Base-by-base conservation (phyloP, 2,797 vertebrate genomes). In the Lacerta agilis region DNA sequence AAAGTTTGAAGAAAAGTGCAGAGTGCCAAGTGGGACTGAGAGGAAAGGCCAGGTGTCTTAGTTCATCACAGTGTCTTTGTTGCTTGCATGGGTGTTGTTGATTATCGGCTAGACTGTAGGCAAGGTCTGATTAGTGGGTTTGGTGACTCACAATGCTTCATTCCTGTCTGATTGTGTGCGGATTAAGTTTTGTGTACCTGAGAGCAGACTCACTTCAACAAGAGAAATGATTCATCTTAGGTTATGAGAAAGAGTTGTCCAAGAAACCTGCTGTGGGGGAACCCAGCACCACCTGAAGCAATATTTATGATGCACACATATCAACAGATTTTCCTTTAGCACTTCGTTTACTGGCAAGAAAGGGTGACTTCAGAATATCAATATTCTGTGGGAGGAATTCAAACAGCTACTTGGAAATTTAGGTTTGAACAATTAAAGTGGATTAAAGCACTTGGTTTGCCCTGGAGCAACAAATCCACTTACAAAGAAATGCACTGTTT, bases 181-280 rank as follows among this genome's bases (percentile, higher is more conserved):
- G 72, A 75, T 94, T 87, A 61, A 83, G 90, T 92, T 95, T 91
- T 72, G 82, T 90, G 90, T 86, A 83, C 78, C 86, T 92, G 83
- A 84, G 76, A 73, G n/a, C 61, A 79, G 85, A 94, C 18, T 85
- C 82, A 89, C 45, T 88, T 66, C 66, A 85, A 87, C 76, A 69
- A 89, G 87, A n/a, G 55, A 23, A 67, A 61, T 90, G 67, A 94
- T 85, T 94, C 87, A 85, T 41, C 76, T 87, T 91, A 85, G 82
- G 25, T 86, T 94, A 89, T 93, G 81, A 41, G 85, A 69, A 84
- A 86, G 10, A 87, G 49, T 69, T 87, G 55, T 69, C 92, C 89
- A 88, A 79, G 90, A 93, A 94, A 49, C 89, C 71, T 71, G 82
- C 43, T 85, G 90, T 36, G 91, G 87, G 91, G 87, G 83, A 90